Percentiles rank a stretch among this genome's conserved stretches.
Conservation (phyloP, 2,888 invertebrate genomes). For the Ischnura elegans region DNA sequence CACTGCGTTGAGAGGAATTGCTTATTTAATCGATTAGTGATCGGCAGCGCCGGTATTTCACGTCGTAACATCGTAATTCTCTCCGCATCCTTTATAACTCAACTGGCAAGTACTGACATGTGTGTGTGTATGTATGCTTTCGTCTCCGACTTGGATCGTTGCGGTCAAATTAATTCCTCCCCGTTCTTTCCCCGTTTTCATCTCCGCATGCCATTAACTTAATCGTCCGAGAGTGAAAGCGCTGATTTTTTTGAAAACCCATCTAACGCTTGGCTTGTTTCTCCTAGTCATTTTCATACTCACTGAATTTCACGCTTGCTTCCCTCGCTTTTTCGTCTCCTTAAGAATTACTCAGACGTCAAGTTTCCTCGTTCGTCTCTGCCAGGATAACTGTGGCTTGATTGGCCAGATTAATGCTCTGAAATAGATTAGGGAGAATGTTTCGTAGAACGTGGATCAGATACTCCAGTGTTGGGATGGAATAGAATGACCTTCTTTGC, state of each 20-base stretch:
- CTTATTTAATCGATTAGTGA: no score
- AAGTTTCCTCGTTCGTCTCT: background rate
- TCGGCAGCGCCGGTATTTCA: no score
- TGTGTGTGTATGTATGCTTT: background rate
- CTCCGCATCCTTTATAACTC: no score
- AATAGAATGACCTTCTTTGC: no score
- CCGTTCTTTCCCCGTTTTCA: background rate
- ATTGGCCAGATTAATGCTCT: background rate
- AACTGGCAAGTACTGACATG: no score
- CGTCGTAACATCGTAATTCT: no score
- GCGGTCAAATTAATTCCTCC: constrained; percentile 22
- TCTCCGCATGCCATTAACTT: background rate
- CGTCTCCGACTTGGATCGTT: background rate
- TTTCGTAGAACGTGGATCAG: no score
- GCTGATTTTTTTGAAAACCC: background rate
- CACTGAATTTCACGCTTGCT: background rate
- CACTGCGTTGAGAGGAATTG: no score
- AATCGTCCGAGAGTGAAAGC: background rate
- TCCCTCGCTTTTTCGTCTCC: background rate
- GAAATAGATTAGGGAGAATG: no score
- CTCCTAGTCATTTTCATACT: background rate
- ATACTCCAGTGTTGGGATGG: no score
- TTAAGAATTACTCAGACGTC: background rate
- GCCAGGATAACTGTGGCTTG: background rate
- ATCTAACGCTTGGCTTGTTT: background rate